phyloP scores from a whole-genome alignment of 2,888 invertebrate species.

The Tortricodes alternella region DNA sequence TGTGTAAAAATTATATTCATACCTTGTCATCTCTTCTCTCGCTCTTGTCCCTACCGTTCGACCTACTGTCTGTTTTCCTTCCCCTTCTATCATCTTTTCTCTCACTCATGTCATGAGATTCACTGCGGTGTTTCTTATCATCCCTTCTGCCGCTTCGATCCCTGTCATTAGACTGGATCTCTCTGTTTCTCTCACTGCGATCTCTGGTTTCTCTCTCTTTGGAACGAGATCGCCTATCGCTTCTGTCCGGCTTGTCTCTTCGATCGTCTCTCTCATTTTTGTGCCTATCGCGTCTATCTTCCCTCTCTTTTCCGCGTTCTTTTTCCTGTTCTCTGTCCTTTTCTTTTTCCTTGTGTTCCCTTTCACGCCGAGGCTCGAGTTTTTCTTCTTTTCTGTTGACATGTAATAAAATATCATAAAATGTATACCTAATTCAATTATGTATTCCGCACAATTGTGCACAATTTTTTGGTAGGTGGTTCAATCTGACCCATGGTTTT shows the following conservation, averaged over 20 bases:
- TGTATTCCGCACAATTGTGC: too few species aligned
- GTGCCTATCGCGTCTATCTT: slow-evolving; percentile 34
- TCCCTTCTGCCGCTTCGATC: slow-evolving; percentile 41
- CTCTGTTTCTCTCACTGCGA: slow-evolving; percentile 33
- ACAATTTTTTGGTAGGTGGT: too few species aligned
- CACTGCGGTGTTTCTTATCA: slow-evolving; percentile 33
- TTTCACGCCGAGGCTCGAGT: slow-evolving; percentile 45
- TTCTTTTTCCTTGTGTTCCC: slow-evolving; percentile 39
- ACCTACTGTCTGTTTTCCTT: slow-evolving; percentile 19
- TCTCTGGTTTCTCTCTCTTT: slow-evolving; percentile 32
- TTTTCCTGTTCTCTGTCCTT: slow-evolving; percentile 36
- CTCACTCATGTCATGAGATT: slow-evolving; percentile 36
- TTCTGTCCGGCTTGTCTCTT: slow-evolving; percentile 28
- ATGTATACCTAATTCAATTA: too few species aligned
- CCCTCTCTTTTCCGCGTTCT: slow-evolving; percentile 35
- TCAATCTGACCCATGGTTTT: too few species aligned
- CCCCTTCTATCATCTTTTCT: slow-evolving; percentile 31
- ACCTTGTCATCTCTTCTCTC: slow-evolving; percentile 19
- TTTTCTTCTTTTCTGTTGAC: slow-evolving; percentile 54
- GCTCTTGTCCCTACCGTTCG: slow-evolving; percentile 24
- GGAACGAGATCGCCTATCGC: slow-evolving; percentile 23
- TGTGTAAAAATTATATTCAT: too few species aligned
- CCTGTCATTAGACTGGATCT: slow-evolving; percentile 32
- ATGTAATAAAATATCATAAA: too few species aligned
- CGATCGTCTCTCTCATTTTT: slow-evolving; percentile 32